Conservation (phyloP, 37 sponge, comb jelly and placozoan species). For the Bolinopsis microptera region DNA sequence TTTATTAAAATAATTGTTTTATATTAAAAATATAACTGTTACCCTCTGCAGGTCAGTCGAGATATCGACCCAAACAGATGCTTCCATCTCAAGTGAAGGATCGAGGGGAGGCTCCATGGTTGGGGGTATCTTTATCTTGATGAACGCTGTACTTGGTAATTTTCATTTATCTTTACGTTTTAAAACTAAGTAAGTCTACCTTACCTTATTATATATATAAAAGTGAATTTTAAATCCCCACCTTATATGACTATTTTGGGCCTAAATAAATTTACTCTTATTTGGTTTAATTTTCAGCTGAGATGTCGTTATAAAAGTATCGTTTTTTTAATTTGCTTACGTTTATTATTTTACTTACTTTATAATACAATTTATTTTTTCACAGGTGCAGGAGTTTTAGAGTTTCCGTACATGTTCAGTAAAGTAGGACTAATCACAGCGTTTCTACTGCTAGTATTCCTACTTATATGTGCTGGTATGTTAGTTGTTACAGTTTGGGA, state of each 20-base stretch:
- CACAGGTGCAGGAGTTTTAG: slow-evolving; percentile 53
- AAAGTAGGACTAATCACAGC: slow-evolving; percentile 52
- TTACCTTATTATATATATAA: too few species aligned
- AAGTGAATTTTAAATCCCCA: too few species aligned
- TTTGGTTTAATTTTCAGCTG: too few species aligned
- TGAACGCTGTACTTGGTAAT: slow-evolving; percentile 59
- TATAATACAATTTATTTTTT: too few species aligned
- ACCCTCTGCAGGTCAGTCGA: slow-evolving; percentile 11
- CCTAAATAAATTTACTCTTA: too few species aligned
- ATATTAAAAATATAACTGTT: background rate
- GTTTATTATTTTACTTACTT: too few species aligned
- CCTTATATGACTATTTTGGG: too few species aligned
- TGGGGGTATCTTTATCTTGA: slow-evolving; percentile 40
- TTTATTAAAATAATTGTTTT: background rate
- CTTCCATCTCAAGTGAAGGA: background rate
- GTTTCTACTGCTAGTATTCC: background rate
- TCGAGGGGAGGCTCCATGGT: background rate
- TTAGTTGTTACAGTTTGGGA: background rate
- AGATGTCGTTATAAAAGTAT: too few species aligned
- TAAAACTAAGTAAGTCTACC: too few species aligned
- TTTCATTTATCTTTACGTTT: background rate
- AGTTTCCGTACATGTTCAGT: slow-evolving; percentile 36
- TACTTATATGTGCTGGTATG: slow-evolving; percentile 18
- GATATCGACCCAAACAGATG: slow-evolving; percentile 52
- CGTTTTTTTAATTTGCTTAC: too few species aligned